Evolutionary conservation across 2,113 vertebrate species (phyloP), one percentile per base, ranked within the genome.

Genomic region (Mustela lutreola): DNA sequence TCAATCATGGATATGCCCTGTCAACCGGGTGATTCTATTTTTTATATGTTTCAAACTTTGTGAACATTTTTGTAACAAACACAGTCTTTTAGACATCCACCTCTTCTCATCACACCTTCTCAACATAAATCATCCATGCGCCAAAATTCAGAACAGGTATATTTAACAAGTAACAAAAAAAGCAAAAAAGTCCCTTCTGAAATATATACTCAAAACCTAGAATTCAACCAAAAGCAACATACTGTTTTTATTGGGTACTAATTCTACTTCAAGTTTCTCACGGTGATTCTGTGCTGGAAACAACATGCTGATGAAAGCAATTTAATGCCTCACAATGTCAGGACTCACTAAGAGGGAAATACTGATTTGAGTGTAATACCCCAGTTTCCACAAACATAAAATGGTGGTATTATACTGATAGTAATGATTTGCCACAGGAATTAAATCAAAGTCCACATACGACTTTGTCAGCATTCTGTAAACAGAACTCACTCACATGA

Each of bases 361-460:
- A 58, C 7, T 36, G 12, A 75, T 33, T 39, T 31, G 50, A 21
- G 39, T 56, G 1, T 50, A 85, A 80, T 22, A 60, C 6, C 31
- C 24, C 63, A 3, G 56, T 79, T 86, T 96, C 80, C 75, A 94
- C 62, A 53, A 94, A 92, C 19, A 24, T 83, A 71, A 92, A 92
- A 79, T 5, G 3, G 62, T 39, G 76, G 19, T 11, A 58, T 62
- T 89, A 24, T 15, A 86, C 24, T 70, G 65, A 88, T 18, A 19
- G 45, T n/a, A 91, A 78, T 71, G 16, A 81, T 53, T 31, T 76
- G 62, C 53, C 31, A 86, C 36, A 79, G 91, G 39, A 97, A 96
- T 86, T 78, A 73, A 92, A 88, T 76, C 91, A 89, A 94, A 94
- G 50, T 92, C 63, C 26, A 42, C 86, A 92, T 58, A 90, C 36